Base-by-base conservation (phyloP, 92 coral and sea anemone genomes). In the Heteractis magnifica region DNA sequence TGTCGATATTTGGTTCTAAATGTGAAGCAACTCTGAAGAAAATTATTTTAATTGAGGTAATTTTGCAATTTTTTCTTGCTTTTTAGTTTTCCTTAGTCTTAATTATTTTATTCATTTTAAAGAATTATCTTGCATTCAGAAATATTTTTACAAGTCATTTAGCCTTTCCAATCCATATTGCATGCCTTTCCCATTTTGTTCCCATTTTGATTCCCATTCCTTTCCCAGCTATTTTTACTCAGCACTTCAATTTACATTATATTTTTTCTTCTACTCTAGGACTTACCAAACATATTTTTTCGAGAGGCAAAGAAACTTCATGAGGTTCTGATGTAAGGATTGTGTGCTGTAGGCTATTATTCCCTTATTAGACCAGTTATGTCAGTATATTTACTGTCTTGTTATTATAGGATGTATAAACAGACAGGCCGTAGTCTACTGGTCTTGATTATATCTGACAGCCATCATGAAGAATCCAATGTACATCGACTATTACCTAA, bases 371-470 rank as follows among this genome's bases (percentile, higher is more conserved):
- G 10, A 77, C 44, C 44, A 34, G 80, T 50, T 7, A 13, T 6
- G 26, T 26, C 52, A 11, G 56, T 78, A 13, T 0, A 44, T 76
- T 50, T 55, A 49, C 19, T 8, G 5, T 51, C 13, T 55, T 55
- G 21, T 16, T 34, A 65, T 71, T 20, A 26, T 82, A 97, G 99
- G 82, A 73, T 78, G 11, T 97, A 97, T 72, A 84, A 78, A 34
- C 91, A 82, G 85, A 85, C 86, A 56, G 95, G 99, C 20, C 88
- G 97, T 76, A 92, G 95, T 76, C 99, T 97, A 3, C 86, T 97
- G 34, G 99, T 97, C 71, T 88, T 97, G 48, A 89, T 97, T 65
- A 80, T 97, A 65, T 94, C 98, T 2, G 99, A 97, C 86, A 97
- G 98, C 60, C 95, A 92, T 52, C 92, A 90, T 84, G 93, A 93